These are phyloP conservation scores for Poecilobothrus nobilitatus DNA, from an alignment of 2,888 invertebrate genomes.

Conservation along the genomic window DNA sequence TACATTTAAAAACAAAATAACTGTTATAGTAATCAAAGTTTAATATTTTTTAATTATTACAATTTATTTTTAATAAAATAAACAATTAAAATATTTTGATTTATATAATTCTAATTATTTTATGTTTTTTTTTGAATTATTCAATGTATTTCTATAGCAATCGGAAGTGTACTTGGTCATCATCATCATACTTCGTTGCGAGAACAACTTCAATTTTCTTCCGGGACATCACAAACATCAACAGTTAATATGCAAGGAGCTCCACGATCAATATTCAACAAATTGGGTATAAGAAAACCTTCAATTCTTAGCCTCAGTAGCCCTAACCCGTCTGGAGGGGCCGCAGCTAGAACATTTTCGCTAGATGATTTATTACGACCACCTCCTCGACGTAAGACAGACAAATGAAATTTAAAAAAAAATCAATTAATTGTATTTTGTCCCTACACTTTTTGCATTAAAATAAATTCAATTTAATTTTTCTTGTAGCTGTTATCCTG, in stretches of 20 bases:
- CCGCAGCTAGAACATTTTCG: conserved; percentile 74
- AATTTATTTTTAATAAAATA: too few species aligned
- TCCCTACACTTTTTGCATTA: conserved; percentile 10
- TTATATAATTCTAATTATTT: too few species aligned
- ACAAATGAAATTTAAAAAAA: conserved; percentile 30
- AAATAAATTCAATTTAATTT: conserved; percentile 17
- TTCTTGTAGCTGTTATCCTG: conserved; percentile 15
- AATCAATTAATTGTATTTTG: conserved; percentile 20
- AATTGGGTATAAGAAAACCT: conserved; percentile 81
- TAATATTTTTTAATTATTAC: too few species aligned
- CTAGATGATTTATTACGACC: conserved; percentile 81
- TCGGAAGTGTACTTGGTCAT: conserved; percentile 35
- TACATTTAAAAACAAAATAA: too few species aligned
- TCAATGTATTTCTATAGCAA: conserved; percentile 26
- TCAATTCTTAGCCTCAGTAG: conserved; percentile 74
- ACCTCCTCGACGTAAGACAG: conserved; percentile 70
- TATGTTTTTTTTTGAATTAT: too few species aligned
- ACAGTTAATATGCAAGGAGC: conserved; percentile 48
- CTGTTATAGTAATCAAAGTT: too few species aligned
- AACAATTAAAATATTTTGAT: too few species aligned
- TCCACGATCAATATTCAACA: conserved; percentile 65
- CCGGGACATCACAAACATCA: conserved; percentile 43
- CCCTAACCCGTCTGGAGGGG: conserved; percentile 50
- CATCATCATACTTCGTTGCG: conserved; percentile 52
- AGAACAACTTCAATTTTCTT: conserved; percentile 49